Conservation (phyloP, 2,888 invertebrate genomes). For the Leptinotarsa haldemani region DNA sequence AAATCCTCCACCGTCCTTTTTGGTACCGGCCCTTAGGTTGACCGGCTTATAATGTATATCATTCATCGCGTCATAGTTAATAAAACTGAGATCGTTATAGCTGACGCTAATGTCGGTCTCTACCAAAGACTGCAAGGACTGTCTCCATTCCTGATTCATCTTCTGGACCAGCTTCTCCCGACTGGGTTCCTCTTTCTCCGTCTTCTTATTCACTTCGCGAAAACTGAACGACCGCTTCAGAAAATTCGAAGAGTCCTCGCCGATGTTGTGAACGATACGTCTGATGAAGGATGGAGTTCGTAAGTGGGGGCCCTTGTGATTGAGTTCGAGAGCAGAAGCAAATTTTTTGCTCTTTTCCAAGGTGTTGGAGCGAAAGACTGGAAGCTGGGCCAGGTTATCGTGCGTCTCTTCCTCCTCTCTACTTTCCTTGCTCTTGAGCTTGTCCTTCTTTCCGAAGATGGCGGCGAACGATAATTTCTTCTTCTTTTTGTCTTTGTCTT, state of each 20-base stretch:
- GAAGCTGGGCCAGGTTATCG: constrained; percentile 53
- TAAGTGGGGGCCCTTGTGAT: constrained; percentile 43
- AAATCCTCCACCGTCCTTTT: constrained; percentile 30
- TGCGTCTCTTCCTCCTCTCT: constrained; percentile 55
- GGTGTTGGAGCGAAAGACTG: constrained; percentile 46
- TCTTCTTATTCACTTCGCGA: constrained; percentile 57
- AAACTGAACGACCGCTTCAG: constrained; percentile 62
- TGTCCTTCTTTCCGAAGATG: constrained; percentile 54
- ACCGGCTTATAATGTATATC: constrained; percentile 59
- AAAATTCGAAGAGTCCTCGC: constrained; percentile 58
- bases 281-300: constrained; percentile 60
- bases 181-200: constrained; percentile 52
- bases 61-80: constrained; percentile 70
- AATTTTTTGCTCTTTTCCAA: constrained; percentile 53
- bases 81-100: constrained; percentile 70
- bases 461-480: constrained; percentile 55
- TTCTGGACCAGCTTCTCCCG: constrained; percentile 59
- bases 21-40: constrained; percentile 32
- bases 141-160: constrained; percentile 66
- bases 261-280: constrained; percentile 55
- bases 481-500: constrained; percentile 52
- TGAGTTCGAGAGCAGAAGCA: constrained; percentile 56
- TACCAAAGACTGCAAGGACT: constrained; percentile 68
- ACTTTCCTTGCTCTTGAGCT: constrained; percentile 50
- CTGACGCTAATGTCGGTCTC: constrained; percentile 70